phyloP scores from a whole-genome alignment of 2,888 invertebrate genomes.

The Drosophila incognita region DNA sequence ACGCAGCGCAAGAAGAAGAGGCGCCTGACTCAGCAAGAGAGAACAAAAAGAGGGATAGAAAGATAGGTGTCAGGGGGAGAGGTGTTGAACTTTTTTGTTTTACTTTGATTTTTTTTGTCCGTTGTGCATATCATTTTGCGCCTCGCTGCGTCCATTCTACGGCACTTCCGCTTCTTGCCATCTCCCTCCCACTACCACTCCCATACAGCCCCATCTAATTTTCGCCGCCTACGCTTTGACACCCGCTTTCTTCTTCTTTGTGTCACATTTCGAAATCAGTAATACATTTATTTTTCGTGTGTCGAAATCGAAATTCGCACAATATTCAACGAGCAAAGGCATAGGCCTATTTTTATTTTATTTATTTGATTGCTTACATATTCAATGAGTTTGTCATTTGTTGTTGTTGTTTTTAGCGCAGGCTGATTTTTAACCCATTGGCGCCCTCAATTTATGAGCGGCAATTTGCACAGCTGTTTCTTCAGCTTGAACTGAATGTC shows the following conservation, averaged over 20 bases:
- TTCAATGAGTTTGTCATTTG: conserved; percentile 64
- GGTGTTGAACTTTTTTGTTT: conserved; percentile 5
- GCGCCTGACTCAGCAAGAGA: conserved; percentile 35
- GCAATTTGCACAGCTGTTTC: conserved; percentile 73
- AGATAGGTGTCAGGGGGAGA: conserved; percentile 17
- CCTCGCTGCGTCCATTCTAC: conserved; percentile 51
- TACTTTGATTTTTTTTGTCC: conserved; percentile 9
- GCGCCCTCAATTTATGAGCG: conserved; percentile 36
- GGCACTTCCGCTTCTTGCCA: conserved; percentile 7
- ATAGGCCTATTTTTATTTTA: conserved; percentile 60
- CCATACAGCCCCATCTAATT: not conserved
- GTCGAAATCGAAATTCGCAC: conserved; percentile 53
- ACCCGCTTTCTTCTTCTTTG: conserved; percentile 29
- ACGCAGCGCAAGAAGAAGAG: conserved; percentile 50
- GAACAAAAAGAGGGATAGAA: conserved; percentile 1
- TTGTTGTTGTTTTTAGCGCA: conserved; percentile 22
- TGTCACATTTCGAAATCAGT: conserved; percentile 53
- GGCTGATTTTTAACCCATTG: conserved; percentile 42
- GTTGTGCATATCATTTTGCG: conserved; percentile 72
- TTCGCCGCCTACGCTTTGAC: conserved; percentile 58
- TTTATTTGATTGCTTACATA: conserved; percentile 36
- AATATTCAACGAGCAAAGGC: conserved; percentile 57
- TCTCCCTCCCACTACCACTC: not conserved
- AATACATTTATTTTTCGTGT: conserved; percentile 17
- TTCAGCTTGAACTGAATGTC: conserved; percentile 34